Evolutionary conservation across 2,113 vertebrate genomes (phyloP).

Genomic region (Erinaceus europaeus): DNA sequence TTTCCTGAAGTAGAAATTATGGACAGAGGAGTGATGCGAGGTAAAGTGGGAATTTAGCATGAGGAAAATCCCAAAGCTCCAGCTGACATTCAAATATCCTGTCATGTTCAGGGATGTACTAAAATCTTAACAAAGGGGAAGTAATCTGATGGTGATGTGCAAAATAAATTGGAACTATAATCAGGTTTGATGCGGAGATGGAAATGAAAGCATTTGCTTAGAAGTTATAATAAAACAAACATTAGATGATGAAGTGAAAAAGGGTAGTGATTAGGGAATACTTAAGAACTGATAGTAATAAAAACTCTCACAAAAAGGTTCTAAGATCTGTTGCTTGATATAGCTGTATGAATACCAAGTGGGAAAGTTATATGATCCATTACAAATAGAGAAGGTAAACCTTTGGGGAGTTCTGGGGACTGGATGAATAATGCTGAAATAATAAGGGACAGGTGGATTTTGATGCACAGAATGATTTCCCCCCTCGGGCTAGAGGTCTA

Average conservation of each 20-base stretch:
- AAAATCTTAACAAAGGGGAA: slow-evolving; percentile 15
- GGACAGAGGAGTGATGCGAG: neutral
- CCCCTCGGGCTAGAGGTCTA: neutral
- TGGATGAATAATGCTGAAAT: neutral
- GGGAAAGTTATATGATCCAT: neutral
- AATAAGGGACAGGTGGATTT: neutral
- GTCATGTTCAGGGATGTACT: neutral
- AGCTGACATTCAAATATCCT: neutral
- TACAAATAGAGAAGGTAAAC: neutral
- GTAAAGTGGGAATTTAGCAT: neutral
- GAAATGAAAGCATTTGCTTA: neutral
- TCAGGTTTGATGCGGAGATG: neutral
- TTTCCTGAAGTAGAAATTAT: neutral
- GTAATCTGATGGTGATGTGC: neutral
- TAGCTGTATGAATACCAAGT: neutral
- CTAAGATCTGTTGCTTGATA: neutral
- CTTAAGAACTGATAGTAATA: neutral
- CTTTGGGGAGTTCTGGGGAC: too few relatives aligned
- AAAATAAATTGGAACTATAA: neutral
- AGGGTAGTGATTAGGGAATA: neutral
- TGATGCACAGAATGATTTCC: neutral
- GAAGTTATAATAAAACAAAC: slow-evolving; percentile 14
- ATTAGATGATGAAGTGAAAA: slow-evolving; percentile 1
- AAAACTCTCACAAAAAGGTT: neutral
- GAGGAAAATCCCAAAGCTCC: neutral